phyloP scores from a whole-genome alignment of 1,140 invertebrate genomes.

The Brachystomella parvula region DNA sequence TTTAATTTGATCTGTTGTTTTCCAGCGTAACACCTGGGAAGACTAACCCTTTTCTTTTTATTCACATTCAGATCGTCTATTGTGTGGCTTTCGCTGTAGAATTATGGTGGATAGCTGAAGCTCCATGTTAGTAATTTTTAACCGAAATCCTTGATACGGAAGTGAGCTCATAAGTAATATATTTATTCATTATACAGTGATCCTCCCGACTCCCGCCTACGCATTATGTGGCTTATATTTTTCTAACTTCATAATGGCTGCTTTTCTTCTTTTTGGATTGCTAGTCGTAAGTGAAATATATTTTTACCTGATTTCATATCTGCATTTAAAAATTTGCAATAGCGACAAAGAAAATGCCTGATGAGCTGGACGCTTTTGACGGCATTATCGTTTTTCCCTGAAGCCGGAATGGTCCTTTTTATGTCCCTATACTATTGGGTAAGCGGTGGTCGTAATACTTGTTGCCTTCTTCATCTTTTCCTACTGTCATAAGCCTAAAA shows the following conservation, averaged over 20 bases:
- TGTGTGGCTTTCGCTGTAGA: slow-evolving; percentile 39
- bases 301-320: slow-evolving; percentile 38
- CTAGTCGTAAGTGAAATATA: slow-evolving; percentile 48
- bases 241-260: slow-evolving; percentile 52
- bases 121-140: slow-evolving; percentile 27
- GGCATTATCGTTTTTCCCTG: slow-evolving; percentile 56
- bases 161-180: too few relatives aligned
- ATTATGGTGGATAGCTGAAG: slow-evolving; percentile 39
- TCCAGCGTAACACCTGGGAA: too few relatives aligned
- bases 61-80: slow-evolving; percentile 38
- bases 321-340: too few relatives aligned
- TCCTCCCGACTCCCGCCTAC: slow-evolving; percentile 50
- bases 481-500: neutral
- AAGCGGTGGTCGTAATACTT: slow-evolving; percentile 53
- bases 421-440: slow-evolving; percentile 63
- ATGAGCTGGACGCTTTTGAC: slow-evolving; percentile 57
- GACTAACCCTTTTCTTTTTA: too few relatives aligned
- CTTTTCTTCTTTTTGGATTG: slow-evolving; percentile 52
- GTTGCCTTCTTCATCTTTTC: slow-evolving; percentile 49
- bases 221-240: slow-evolving; percentile 55
- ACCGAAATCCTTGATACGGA: too few relatives aligned
- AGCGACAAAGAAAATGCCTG: slow-evolving; percentile 55
- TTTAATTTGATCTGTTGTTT: too few relatives aligned
- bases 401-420: slow-evolving; percentile 59
- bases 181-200: slow-evolving; percentile 32